Percentiles rank a stretch among this genome's conserved stretches.
phyloP scores from a whole-genome alignment of 2,888 invertebrate species.

The Ellobium chinense region DNA sequence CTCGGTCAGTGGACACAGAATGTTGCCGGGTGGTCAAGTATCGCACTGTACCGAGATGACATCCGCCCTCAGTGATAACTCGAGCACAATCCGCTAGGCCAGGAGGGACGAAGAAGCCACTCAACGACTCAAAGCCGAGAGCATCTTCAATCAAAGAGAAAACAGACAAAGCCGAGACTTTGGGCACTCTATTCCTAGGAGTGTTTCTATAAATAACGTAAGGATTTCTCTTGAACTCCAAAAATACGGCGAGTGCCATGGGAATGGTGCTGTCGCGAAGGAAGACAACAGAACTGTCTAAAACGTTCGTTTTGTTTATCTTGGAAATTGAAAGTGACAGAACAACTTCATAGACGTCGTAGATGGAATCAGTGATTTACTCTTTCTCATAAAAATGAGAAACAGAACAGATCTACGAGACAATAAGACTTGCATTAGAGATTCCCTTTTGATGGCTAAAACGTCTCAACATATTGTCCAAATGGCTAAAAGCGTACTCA shows the following conservation, averaged over 20 bases:
- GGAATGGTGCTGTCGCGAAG: too few relatives aligned
- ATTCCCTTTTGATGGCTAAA: too few relatives aligned
- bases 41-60: constrained; percentile 5
- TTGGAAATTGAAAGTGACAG: too few relatives aligned
- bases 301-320: too few relatives aligned
- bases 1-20: background rate
- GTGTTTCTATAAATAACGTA: constrained; percentile 5
- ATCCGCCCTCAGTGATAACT: constrained; percentile 23
- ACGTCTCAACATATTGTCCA: too few relatives aligned
- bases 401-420: too few relatives aligned
- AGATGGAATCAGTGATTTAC: too few relatives aligned
- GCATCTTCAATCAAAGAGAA: constrained; percentile 21
- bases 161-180: background rate
- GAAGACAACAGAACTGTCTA: too few relatives aligned
- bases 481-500: too few relatives aligned
- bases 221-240: constrained; percentile 3
- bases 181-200: background rate
- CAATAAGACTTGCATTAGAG: too few relatives aligned
- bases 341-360: too few relatives aligned
- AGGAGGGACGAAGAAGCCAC: background rate
- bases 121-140: background rate
- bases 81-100: background rate
- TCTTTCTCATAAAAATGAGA: too few relatives aligned
- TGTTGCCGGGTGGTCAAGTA: background rate
- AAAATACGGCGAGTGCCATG: constrained; percentile 8